Evolutionary conservation across 2,797 vertebrate species (phyloP).

Genomic region (Mallotus villosus): DNA sequence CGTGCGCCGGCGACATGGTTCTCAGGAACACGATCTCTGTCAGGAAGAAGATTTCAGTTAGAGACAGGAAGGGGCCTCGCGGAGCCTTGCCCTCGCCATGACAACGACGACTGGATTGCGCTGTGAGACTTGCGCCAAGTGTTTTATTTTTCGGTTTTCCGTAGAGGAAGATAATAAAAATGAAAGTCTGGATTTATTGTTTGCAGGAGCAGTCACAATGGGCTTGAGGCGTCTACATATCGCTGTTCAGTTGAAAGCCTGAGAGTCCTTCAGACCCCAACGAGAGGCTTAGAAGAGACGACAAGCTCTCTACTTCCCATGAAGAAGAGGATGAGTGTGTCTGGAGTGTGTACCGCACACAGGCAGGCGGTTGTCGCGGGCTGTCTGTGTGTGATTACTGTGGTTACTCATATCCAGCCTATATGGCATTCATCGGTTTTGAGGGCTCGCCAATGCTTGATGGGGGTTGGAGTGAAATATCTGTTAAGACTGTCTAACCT

Average conservation of each 20-base stretch:
- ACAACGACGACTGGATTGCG: constrained; percentile 37
- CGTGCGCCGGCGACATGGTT: constrained; percentile 81
- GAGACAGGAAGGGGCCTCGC: constrained; percentile 37
- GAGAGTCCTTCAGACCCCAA: constrained; percentile 51
- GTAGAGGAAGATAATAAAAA: constrained; percentile 50
- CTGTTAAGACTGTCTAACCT: too few relatives aligned
- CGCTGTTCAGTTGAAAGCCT: constrained; percentile 45
- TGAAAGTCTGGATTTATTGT: constrained; percentile 49
- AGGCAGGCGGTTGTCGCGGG: constrained; percentile 52
- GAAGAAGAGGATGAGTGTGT: constrained; percentile 56
- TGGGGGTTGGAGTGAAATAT: background rate
- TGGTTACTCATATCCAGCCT: constrained; percentile 50
- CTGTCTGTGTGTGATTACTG: constrained; percentile 60
- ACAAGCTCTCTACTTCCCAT: constrained; percentile 58
- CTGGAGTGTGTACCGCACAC: constrained; percentile 49
- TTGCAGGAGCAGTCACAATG: constrained; percentile 44
- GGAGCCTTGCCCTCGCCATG: constrained; percentile 28
- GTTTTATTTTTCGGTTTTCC: background rate
- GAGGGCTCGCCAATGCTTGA: constrained; percentile 32
- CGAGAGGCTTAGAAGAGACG: constrained; percentile 58
- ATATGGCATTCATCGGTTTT: constrained; percentile 40
- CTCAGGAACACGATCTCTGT: constrained; percentile 97
- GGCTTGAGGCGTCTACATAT: constrained; percentile 50
- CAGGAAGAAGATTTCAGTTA: constrained; percentile 51
- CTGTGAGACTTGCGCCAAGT: constrained; percentile 29